Percentiles rank a stretch among this genome's conserved stretches.
phyloP scores from a whole-genome alignment of 1,140 invertebrate genomes.

The Pseudobourletiella spinata region DNA sequence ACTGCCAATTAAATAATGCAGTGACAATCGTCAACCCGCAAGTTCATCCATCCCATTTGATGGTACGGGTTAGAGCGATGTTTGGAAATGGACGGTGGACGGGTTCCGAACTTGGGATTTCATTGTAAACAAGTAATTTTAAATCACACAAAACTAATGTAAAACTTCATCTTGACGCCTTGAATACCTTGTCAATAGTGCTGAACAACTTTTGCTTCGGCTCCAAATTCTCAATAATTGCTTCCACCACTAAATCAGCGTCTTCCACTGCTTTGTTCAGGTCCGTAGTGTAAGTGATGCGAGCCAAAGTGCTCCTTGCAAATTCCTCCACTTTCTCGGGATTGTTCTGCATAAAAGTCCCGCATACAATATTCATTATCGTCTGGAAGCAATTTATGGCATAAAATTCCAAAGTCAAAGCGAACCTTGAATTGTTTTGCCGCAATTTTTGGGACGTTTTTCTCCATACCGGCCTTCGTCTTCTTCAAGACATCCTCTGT shows the following conservation, averaged over 20 bases:
- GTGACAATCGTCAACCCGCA: too few relatives aligned
- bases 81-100: too few relatives aligned
- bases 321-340: slow-evolving; percentile 55
- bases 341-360: slow-evolving; percentile 43
- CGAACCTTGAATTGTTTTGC: slow-evolving; percentile 62
- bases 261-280: slow-evolving; percentile 51
- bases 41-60: too few relatives aligned
- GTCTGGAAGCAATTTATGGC: too few relatives aligned
- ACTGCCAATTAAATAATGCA: too few relatives aligned
- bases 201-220: slow-evolving; percentile 70
- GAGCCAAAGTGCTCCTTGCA: slow-evolving; percentile 50
- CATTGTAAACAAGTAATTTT: too few relatives aligned
- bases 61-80: too few relatives aligned
- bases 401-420: neutral
- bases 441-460: slow-evolving; percentile 60
- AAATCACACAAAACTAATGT: too few relatives aligned
- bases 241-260: slow-evolving; percentile 76
- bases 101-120: too few relatives aligned
- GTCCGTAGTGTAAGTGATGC: slow-evolving; percentile 54
- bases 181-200: slow-evolving; percentile 45
- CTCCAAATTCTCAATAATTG: slow-evolving; percentile 75
- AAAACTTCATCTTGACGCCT: too few relatives aligned
- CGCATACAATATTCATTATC: neutral
- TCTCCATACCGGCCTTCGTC: slow-evolving; percentile 55
- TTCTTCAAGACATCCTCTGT: slow-evolving; percentile 59